These are phyloP conservation scores for Cataglyphis rosenhaueri DNA, from an alignment of 2,888 invertebrate species.

Conservation along the genomic window DNA sequence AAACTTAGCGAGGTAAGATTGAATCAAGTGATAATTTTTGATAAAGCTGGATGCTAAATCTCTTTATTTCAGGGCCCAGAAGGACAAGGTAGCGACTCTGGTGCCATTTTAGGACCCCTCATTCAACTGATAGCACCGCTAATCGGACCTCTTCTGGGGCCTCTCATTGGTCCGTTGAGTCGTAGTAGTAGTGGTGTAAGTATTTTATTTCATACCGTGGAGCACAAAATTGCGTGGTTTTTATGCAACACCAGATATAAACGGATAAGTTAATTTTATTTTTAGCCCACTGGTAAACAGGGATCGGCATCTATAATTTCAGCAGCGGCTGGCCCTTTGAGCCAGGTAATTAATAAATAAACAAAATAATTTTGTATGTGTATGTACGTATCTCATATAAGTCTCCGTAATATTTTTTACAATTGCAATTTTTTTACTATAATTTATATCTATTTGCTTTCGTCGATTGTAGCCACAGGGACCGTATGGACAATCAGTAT, in stretches of 20 bases:
- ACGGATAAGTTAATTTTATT: constrained; percentile 12
- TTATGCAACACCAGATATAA: neutral
- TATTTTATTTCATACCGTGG: constrained; percentile 18
- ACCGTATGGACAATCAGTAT: constrained; percentile 77
- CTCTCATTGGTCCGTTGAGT: constrained; percentile 80
- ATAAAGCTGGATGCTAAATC: neutral
- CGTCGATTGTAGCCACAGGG: constrained; percentile 76
- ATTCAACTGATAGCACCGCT: constrained; percentile 79
- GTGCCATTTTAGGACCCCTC: constrained; percentile 80
- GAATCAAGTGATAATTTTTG: neutral
- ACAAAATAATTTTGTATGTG: neutral
- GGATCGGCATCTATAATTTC: constrained; percentile 75
- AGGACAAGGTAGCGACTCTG: constrained; percentile 80
- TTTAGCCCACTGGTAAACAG: constrained; percentile 75
- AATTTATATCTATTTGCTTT: neutral
- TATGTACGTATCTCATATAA: neutral
- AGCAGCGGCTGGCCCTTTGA: constrained; percentile 76
- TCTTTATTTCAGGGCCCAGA: constrained; percentile 76
- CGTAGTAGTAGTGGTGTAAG: constrained; percentile 80
- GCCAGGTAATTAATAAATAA: constrained; percentile 73
- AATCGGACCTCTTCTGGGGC: constrained; percentile 81
- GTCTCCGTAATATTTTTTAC: too few relatives aligned
- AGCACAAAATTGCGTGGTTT: neutral
- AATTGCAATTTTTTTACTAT: constrained; percentile 11
- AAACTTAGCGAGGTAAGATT: constrained; percentile 67